These are phyloP conservation scores for Hyppa rectilinea DNA, from an alignment of 2,888 invertebrate species.

Conservation along the genomic window DNA sequence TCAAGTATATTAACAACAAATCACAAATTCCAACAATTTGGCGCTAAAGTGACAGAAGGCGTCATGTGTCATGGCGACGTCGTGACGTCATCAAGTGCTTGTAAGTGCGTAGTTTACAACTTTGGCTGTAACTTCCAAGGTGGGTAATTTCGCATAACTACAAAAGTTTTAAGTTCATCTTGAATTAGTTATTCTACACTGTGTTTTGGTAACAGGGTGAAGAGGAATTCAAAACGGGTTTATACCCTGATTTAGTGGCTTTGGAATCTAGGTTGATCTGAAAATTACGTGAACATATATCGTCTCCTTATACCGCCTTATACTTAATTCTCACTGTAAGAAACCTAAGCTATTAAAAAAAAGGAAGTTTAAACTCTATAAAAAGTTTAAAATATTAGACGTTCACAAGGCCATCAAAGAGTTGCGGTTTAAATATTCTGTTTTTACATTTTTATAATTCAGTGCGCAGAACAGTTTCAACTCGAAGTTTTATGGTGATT, in stretches of 20 bases:
- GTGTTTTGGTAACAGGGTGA: conserved; percentile 54
- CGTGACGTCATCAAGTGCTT: conserved; percentile 59
- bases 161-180: conserved; percentile 64
- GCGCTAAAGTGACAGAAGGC: conserved; percentile 36
- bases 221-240: conserved; percentile 40
- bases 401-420: conserved; percentile 35
- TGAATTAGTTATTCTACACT: conserved; percentile 63
- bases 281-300: not conserved
- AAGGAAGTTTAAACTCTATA: not conserved
- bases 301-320: not conserved
- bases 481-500: conserved; percentile 54
- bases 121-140: conserved; percentile 58
- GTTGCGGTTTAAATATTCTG: conserved; percentile 40
- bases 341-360: conserved; percentile 6
- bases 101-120: conserved; percentile 61
- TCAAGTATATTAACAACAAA: conserved; percentile 16
- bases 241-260: conserved; percentile 11
- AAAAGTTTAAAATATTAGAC: conserved; percentile 40
- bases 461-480: conserved; percentile 39
- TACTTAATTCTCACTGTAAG: not conserved
- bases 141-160: conserved; percentile 62
- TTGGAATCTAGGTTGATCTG: conserved; percentile 12
- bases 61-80: conserved; percentile 61
- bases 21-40: conserved; percentile 45
- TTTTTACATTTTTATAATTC: conserved; percentile 55